These are phyloP conservation scores for Synanthedon myopaeformis DNA, from an alignment of 2,888 invertebrate species.

Conservation along the genomic window DNA sequence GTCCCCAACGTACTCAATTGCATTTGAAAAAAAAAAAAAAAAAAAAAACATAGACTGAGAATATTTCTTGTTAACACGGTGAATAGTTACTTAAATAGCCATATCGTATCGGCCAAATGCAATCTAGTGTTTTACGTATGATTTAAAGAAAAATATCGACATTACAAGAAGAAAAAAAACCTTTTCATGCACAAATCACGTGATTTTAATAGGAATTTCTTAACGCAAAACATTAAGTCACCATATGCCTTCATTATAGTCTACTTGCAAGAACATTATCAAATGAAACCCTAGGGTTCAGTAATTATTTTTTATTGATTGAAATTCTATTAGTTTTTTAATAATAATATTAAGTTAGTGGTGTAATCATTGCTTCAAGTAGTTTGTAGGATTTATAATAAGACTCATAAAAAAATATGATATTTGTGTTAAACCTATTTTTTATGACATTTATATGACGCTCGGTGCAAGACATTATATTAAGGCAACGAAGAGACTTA, in stretches of 20 bases:
- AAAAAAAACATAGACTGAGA: not conserved
- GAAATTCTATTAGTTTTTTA: too few species aligned
- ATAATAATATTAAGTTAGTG: too few species aligned
- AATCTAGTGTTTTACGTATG: not conserved
- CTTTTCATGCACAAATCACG: constrained; percentile 5
- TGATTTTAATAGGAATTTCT: constrained; percentile 1
- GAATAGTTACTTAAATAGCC: not conserved
- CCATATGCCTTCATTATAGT: not conserved
- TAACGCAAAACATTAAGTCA: not conserved
- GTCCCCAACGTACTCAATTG: constrained; percentile 30
- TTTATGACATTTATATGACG: constrained; percentile 49
- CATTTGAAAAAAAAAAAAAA: not conserved
- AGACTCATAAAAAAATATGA: constrained; percentile 19
- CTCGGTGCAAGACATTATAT: constrained; percentile 44
- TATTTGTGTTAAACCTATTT: constrained; percentile 55
- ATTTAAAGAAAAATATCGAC: not conserved
- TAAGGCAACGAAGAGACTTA: constrained; percentile 69
- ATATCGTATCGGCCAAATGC: not conserved
- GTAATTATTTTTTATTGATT: too few species aligned
- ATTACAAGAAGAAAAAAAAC: not conserved
- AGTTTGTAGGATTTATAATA: constrained; percentile 22
- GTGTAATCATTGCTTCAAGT: constrained; percentile 44
- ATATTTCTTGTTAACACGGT: not conserved
- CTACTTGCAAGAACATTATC: not conserved
- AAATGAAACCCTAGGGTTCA: not conserved